These are phyloP conservation scores for Podarcis lilfordi DNA, from an alignment of 2,797 vertebrate genomes.

Conservation along the genomic window DNA sequence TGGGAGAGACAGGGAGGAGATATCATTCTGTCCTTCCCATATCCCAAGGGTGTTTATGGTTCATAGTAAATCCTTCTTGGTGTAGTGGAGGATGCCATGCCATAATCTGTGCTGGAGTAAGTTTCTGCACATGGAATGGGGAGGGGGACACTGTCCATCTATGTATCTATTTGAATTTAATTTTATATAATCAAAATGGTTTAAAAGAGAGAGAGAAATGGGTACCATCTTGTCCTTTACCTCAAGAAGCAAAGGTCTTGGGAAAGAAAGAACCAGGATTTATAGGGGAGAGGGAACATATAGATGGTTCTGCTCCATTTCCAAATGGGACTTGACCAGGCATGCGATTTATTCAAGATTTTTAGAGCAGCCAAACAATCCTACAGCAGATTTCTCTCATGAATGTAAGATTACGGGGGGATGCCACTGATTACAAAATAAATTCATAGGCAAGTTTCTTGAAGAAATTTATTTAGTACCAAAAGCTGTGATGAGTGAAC, in stretches of 20 bases:
- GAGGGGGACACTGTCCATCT: no score
- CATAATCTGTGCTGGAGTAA: not conserved
- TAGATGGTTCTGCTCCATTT: not conserved
- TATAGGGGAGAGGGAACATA: not conserved
- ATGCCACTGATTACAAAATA: not conserved
- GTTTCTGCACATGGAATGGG: no score
- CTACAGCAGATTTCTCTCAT: not conserved
- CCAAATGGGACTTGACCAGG: not conserved
- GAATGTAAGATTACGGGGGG: not conserved
- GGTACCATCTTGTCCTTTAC: no score
- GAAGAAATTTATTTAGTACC: conserved; percentile 17
- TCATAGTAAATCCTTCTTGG: not conserved
- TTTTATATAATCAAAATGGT: no score
- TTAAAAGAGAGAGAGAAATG: no score
- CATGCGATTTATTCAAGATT: conserved; percentile 5
- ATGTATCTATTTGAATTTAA: no score
- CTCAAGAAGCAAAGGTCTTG: no score
- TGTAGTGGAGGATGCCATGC: no score
- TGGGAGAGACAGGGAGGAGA: not conserved
- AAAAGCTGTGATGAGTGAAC: conserved; percentile 14
- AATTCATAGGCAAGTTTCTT: not conserved
- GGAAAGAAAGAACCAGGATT: not conserved
- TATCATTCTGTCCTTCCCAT: not conserved
- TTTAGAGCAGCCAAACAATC: not conserved
- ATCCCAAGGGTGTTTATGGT: not conserved